Conservation (phyloP, 53 echinoderm and acorn worm species). For the Echinometra lucunter region DNA sequence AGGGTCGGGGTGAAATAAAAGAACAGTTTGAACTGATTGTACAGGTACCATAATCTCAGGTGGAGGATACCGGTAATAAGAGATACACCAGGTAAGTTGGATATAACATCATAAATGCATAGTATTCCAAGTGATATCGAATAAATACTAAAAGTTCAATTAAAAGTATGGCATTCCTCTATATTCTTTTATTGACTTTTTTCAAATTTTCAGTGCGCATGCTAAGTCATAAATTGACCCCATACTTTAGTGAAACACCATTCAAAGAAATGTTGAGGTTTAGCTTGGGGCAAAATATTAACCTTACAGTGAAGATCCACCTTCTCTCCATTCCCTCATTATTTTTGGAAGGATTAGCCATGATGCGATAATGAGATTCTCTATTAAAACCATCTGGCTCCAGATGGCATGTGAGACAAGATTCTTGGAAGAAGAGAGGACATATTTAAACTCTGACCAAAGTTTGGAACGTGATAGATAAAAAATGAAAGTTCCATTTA, state of each 20-base stretch:
- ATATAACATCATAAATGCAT: too few relatives aligned
- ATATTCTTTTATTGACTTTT: background rate
- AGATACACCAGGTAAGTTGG: too few relatives aligned
- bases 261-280: background rate
- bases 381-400: background rate
- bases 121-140: too few relatives aligned
- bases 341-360: background rate
- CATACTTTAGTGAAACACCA: background rate
- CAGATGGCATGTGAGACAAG: constrained; percentile 15
- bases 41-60: too few relatives aligned
- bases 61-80: too few relatives aligned
- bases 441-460: background rate
- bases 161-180: too few relatives aligned
- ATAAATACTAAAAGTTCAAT: too few relatives aligned
- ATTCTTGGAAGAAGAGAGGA: background rate
- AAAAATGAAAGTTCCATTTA: background rate
- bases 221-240: background rate
- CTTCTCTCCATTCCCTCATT: background rate
- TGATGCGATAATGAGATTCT: constrained; percentile 32
- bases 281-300: background rate
- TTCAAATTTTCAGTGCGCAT: background rate
- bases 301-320: background rate
- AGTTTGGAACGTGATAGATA: background rate
- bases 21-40: too few relatives aligned
- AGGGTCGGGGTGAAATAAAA: background rate